Evolutionary conservation across 2,797 vertebrate genomes (phyloP), one percentile per base, ranked within the genome.

Genomic region (Bradypus variegatus): DNA sequence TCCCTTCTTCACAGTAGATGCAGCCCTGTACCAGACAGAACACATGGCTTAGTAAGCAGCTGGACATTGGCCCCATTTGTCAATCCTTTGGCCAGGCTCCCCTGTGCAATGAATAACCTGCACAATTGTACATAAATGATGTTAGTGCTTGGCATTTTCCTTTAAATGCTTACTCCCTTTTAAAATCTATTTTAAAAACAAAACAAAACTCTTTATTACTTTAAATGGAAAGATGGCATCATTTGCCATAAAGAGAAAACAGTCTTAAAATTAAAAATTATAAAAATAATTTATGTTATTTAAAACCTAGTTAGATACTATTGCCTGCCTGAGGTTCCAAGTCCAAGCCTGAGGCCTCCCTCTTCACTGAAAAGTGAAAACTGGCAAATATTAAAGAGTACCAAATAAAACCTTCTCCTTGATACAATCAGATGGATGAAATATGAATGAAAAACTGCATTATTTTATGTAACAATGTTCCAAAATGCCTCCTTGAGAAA

Each of bases 381-480:
- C 21, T 2, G 86, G 55, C 58, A 79, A 76, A 33, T 78, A 64
- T 76, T 65, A 72, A 88, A 85, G 45, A 50, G 2, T 38, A 55
- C 29, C 45, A 36, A 41, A 62, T 8, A 41, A 91, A 89, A 88
- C 7, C 7, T 70, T 78, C 91, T 15, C 36, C 29, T 65, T 90
- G 76, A 83, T 72, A 78, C 7, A 81, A 92, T 78, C 36, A 90
- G 73, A 81, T 85, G 64, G 85, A 78, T 50, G 62, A 91, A 90
- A 88, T 55, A 31, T 11, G 23, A 92, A 27, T 65, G 38, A 86
- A 88, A 88, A 94, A 69, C 5, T 8, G 14, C 79, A 53, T 84
- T 76, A 84, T 72, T 67, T 72, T 92, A 48, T 23, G 6, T 75
- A 81, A 87, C 38, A 75, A 64, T 65, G 70, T 60, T 88, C 69